phyloP scores from a whole-genome alignment of 2,888 invertebrate species.

The Pseudococcus longispinus region DNA sequence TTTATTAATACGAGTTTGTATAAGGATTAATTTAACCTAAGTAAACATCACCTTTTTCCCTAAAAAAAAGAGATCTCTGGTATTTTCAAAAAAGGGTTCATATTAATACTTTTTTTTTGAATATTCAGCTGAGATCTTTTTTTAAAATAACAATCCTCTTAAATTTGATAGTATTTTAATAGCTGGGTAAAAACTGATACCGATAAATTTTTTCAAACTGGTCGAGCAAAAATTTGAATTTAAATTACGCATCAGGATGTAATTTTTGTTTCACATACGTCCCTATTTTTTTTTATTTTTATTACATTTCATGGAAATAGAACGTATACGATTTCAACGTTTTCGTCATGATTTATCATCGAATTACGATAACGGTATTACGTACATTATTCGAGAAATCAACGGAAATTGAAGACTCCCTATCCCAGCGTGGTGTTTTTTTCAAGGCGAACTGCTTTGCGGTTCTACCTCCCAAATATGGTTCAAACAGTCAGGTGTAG shows the following conservation, averaged over 20 bases:
- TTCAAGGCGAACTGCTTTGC: not conserved
- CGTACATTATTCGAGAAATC: not conserved
- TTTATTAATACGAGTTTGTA: too few species aligned
- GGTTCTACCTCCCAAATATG: not conserved
- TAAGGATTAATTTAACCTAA: not conserved
- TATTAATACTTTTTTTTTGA: too few species aligned
- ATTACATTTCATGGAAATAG: not conserved
- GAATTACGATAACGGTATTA: not conserved
- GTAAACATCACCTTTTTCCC: not conserved
- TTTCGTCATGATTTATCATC: not conserved
- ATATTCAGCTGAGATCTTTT: too few species aligned
- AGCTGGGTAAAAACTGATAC: too few species aligned
- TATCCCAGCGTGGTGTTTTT: not conserved
- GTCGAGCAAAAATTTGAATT: too few species aligned
- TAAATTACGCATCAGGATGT: too few species aligned
- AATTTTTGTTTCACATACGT: too few species aligned
- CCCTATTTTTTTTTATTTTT: not conserved
- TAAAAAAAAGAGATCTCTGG: not conserved
- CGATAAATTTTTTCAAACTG: too few species aligned
- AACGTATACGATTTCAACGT: not conserved
- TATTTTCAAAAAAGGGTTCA: too few species aligned
- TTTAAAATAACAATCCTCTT: too few species aligned
- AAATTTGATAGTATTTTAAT: too few species aligned
- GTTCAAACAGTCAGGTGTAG: not conserved
- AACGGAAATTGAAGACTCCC: not conserved